Conservation (phyloP, 2,113 vertebrate species). For the Gymnarchus niloticus region DNA sequence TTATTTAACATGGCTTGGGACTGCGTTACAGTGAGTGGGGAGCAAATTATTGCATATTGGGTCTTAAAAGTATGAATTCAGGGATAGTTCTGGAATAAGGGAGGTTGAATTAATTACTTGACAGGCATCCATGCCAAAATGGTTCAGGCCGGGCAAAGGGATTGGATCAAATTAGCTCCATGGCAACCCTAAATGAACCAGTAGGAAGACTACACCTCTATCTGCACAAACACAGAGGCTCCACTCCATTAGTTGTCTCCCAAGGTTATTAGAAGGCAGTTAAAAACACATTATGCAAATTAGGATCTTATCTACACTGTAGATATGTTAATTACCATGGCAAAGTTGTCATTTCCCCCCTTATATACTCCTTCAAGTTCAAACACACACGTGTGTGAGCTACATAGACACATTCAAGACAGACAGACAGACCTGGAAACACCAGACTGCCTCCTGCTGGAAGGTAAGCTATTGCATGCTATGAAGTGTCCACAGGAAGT, state of each 20-base stretch:
- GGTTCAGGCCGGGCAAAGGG: background rate
- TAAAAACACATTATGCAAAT: constrained; percentile 50
- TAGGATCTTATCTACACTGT: constrained; percentile 42
- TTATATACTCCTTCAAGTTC: background rate
- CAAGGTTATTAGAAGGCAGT: constrained; percentile 45
- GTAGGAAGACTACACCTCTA: background rate
- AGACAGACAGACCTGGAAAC: background rate
- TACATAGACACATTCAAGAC: background rate
- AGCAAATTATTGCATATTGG: background rate
- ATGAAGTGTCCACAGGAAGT: background rate
- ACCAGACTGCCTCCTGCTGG: background rate
- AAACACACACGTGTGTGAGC: constrained; percentile 12
- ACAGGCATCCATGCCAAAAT: background rate
- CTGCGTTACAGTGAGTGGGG: background rate
- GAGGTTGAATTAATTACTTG: background rate
- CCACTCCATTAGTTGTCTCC: constrained; percentile 41
- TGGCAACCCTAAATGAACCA: constrained; percentile 2
- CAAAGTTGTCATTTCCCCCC: constrained; percentile 36
- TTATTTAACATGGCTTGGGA: background rate
- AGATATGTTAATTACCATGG: constrained; percentile 41
- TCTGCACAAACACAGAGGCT: constrained; percentile 35
- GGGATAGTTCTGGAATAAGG: background rate
- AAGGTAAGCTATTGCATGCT: background rate
- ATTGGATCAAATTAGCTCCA: constrained; percentile 20
- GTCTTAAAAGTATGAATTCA: background rate